Evolutionary conservation across 2,113 vertebrate genomes (phyloP), one percentile per base, ranked within the genome.

Genomic region (Catagonus wagneri): DNA sequence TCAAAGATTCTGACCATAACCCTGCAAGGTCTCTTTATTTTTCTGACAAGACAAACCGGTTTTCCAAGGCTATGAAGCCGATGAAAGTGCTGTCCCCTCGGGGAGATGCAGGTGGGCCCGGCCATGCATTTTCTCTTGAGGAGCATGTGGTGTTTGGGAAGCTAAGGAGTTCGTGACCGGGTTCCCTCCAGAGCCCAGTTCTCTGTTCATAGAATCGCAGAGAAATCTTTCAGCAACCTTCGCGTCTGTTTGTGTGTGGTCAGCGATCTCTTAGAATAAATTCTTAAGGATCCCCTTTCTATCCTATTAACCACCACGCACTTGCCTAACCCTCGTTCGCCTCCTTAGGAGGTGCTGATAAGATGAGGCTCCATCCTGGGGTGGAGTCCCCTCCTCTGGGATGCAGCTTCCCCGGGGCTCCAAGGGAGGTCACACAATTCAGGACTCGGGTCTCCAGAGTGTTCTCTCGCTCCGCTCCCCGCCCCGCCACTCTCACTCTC

Each of bases 111-210:
- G 63, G 90, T 83, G 34, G 52, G 89, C 27, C 17, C n/a, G 63
- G 89, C 68, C 1, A 14, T 71, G 83, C 72, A 58, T 96, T 93
- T 95, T 94, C 96, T 95, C 91, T 72, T 63, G 94, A 95, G 94
- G 86, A 89, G 95, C 86, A 87, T 92, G 69, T 65, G 22, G 44
- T 84, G 23, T 97, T 97, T 91, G 68, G 29, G 44, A 94, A 79
- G 89, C 93, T 91, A 96, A 96, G 65, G 63, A 86, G 25, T 54
- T 93, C 58, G 1, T 71, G 81, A 54, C 83, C 7, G 20, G 20
- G 5, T 68, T 79, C 65, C 58, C 97, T 89, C 93, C 14, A 25
- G 96, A 96, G 97, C 83, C 58, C 3, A 6, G 29, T 66, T 83
- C 81, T 93, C 72, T 86, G 61, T 27, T 83, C 56, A 20, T 0